Percentiles rank a stretch among this genome's conserved stretches.
Evolutionary conservation across 2,797 vertebrate genomes (phyloP).

Genomic region (Sebastes cheni): DNA sequence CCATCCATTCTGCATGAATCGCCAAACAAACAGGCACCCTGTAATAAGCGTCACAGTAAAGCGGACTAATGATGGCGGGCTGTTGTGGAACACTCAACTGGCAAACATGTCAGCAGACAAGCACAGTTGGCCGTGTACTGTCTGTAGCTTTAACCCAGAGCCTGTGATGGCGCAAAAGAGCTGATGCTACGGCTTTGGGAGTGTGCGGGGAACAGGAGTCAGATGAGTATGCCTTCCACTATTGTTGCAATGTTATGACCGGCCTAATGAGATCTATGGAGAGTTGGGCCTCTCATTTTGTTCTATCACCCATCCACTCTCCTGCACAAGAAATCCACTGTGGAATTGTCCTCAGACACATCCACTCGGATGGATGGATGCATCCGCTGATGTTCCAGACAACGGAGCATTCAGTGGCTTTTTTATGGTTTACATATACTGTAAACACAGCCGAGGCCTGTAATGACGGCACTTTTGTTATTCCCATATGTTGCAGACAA

Average conservation of each 20-base stretch:
- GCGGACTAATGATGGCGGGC: constrained; percentile 23
- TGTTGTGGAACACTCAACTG: constrained; percentile 10
- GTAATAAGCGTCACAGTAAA: constrained; percentile 10
- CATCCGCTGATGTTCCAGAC: constrained; percentile 68
- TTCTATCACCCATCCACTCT: constrained; percentile 62
- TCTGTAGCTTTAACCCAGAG: constrained; percentile 37
- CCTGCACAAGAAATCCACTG: constrained; percentile 55
- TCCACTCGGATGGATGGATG: constrained; percentile 69
- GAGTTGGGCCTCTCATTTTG: constrained; percentile 73
- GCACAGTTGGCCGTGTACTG: constrained; percentile 21
- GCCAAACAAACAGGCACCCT: not conserved
- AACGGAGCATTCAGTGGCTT: constrained; percentile 55
- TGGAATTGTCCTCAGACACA: constrained; percentile 69
- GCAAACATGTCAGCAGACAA: constrained; percentile 35
- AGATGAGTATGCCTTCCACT: constrained; percentile 72
- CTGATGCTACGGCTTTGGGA: constrained; percentile 54
- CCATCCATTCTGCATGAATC: not conserved
- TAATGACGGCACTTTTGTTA: constrained; percentile 25
- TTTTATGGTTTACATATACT: constrained; percentile 48
- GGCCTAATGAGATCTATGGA: constrained; percentile 79
- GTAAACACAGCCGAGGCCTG: constrained; percentile 36
- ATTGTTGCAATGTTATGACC: constrained; percentile 73
- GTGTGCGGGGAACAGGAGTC: constrained; percentile 33
- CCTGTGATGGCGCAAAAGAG: constrained; percentile 46
- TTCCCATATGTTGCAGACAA: constrained; percentile 24